Evolutionary conservation across 1,140 invertebrate genomes (phyloP).

Genomic region (Whitmania pigra): DNA sequence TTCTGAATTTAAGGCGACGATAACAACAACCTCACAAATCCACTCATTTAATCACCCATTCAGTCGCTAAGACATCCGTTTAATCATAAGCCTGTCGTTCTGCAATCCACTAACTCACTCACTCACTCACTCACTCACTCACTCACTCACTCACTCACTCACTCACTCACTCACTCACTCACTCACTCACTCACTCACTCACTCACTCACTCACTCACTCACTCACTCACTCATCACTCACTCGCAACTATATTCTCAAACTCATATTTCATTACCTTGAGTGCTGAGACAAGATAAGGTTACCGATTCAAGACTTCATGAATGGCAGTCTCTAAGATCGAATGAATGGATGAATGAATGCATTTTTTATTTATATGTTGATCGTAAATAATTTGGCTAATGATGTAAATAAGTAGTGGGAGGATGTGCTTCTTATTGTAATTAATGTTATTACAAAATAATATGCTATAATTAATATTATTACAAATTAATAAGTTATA

Average conservation of each 20-base stretch:
- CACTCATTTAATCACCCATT: slow-evolving; percentile 24
- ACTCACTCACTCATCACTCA: slow-evolving; percentile 23
- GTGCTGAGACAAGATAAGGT: no score
- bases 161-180: slow-evolving; percentile 20
- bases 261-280: no score
- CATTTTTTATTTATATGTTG: no score
- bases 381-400: no score
- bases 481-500: no score
- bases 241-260: neutral
- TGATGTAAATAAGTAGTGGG: no score
- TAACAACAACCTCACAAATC: neutral
- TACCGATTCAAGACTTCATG: neutral
- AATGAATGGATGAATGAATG: neutral
- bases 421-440: no score
- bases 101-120: neutral
- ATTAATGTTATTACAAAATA: no score
- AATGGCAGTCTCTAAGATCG: neutral
- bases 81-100: neutral
- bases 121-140: slow-evolving; percentile 5
- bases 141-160: slow-evolving; percentile 21
- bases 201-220: slow-evolving; percentile 20
- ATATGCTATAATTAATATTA: no score
- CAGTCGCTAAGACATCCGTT: no score
- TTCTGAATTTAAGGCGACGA: no score
- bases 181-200: slow-evolving; percentile 19